Evolutionary conservation across 1,140 invertebrate species (phyloP).

Genomic region (Caenorhabditis briggsae): DNA sequence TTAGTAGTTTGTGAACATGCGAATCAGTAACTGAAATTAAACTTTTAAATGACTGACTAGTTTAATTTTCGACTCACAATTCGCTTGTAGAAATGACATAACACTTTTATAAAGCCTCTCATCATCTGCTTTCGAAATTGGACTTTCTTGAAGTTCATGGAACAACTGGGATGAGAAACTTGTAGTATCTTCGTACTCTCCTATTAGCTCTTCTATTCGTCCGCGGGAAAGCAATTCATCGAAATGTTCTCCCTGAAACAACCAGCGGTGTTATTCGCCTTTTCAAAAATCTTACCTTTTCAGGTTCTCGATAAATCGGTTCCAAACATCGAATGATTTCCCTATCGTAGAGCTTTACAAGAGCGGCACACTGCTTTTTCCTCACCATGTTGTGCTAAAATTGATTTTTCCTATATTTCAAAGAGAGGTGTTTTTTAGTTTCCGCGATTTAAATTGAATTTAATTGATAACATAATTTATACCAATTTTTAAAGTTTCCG

Average conservation of each 20-base stretch:
- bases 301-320: background rate
- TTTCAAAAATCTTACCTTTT: background rate
- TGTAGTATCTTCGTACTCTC: background rate
- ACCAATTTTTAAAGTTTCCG: background rate
- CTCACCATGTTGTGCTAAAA: background rate
- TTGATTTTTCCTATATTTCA: background rate
- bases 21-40: background rate
- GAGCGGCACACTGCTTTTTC: conserved; percentile 5
- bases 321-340: conserved; percentile 8
- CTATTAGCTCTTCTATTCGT: conserved; percentile 11
- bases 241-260: background rate
- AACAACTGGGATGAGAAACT: background rate
- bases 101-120: conserved; percentile 27
- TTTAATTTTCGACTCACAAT: background rate
- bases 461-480: no score
- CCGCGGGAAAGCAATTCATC: background rate
- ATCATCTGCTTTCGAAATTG: background rate
- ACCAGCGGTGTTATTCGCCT: background rate
- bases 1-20: background rate
- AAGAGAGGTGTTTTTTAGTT: no score
- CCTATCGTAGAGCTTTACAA: background rate
- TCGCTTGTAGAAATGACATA: background rate
- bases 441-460: no score
- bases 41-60: background rate
- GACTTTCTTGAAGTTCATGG: background rate